Evolutionary conservation across 2,113 vertebrate species (phyloP).

Genomic region (Dromiciops gliroides): DNA sequence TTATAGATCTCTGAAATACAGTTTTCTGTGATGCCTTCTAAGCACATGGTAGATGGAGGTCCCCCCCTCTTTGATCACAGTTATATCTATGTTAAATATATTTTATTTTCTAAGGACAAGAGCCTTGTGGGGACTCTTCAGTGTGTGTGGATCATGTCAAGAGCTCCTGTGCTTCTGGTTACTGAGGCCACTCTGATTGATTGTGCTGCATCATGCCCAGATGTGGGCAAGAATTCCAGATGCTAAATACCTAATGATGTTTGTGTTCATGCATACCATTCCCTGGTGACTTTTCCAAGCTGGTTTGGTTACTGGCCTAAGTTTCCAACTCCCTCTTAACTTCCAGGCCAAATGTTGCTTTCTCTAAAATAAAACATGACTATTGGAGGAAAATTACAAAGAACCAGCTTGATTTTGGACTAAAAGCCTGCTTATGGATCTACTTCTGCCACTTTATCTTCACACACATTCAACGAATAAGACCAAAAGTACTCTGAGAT

Average conservation of each 20-base stretch:
- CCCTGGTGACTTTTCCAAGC: constrained; percentile 68
- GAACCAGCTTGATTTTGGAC: constrained; percentile 33
- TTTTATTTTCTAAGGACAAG: constrained; percentile 27
- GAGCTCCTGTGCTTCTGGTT: constrained; percentile 73
- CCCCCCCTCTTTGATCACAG: neutral
- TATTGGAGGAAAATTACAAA: constrained; percentile 43
- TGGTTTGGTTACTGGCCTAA: constrained; percentile 46
- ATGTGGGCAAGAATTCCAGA: constrained; percentile 77
- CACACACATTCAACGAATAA: neutral
- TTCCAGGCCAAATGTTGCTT: constrained; percentile 56
- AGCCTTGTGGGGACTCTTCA: constrained; percentile 36
- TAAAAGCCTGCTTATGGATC: constrained; percentile 37
- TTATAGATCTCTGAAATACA: constrained; percentile 40
- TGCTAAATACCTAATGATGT: constrained; percentile 75
- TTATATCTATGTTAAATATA: constrained; percentile 8
- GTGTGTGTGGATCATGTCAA: constrained; percentile 35
- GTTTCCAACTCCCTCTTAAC: constrained; percentile 61
- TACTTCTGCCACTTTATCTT: constrained; percentile 39
- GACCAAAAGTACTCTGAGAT: neutral
- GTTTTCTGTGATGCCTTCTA: constrained; percentile 12
- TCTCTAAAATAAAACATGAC: constrained; percentile 47
- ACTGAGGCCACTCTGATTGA: constrained; percentile 60
- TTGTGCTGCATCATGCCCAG: constrained; percentile 57
- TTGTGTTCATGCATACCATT: constrained; percentile 54
- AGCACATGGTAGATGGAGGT: neutral